A percentile compares a stretch with the other conserved stretches of the same genome.
Evolutionary conservation across 2,888 invertebrate species (phyloP).

Genomic region (Trachelus troglodyta): DNA sequence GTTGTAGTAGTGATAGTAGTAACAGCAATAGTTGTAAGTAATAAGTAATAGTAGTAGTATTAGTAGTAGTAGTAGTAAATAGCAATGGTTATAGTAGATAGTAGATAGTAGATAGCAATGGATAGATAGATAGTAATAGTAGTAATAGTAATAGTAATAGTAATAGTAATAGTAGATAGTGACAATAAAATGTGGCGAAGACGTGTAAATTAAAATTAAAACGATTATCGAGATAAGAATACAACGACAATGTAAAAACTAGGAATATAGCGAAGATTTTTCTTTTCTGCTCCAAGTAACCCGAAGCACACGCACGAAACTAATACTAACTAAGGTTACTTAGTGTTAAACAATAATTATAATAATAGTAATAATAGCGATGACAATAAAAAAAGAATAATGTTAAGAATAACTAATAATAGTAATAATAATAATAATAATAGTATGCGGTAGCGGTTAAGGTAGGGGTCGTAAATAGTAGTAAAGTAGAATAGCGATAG

Average conservation of each 20-base stretch:
- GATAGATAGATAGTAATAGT: conserved; percentile 16
- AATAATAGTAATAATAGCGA: conserved; percentile 18
- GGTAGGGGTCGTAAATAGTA: conserved; percentile 25
- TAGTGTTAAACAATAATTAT: conserved; percentile 15
- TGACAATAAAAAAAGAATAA: conserved; percentile 27
- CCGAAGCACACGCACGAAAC: conserved; percentile 1
- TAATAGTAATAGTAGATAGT: conserved; percentile 23
- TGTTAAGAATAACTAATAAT: conserved; percentile 16
- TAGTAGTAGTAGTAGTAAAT: conserved; percentile 22
- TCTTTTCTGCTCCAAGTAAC: background rate
- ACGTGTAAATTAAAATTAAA: conserved; percentile 29
- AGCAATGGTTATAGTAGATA: conserved; percentile 20
- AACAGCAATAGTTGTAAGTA: conserved; percentile 15
- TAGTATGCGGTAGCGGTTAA: conserved; percentile 25
- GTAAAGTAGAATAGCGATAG: conserved; percentile 10
- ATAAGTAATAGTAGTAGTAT: conserved; percentile 25
- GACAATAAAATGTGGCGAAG: conserved; percentile 21
- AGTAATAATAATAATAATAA: conserved; percentile 33
- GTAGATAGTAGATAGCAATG: conserved; percentile 23
- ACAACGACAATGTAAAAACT: conserved; percentile 31
- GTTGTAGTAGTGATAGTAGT: conserved; percentile 4
- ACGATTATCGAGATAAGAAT: conserved; percentile 30
- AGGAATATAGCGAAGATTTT: conserved; percentile 5
- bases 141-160: conserved; percentile 21
- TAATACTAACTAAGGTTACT: conserved; percentile 5